Conservation (phyloP, 2,888 invertebrate genomes). For the Apoderus coryli region DNA sequence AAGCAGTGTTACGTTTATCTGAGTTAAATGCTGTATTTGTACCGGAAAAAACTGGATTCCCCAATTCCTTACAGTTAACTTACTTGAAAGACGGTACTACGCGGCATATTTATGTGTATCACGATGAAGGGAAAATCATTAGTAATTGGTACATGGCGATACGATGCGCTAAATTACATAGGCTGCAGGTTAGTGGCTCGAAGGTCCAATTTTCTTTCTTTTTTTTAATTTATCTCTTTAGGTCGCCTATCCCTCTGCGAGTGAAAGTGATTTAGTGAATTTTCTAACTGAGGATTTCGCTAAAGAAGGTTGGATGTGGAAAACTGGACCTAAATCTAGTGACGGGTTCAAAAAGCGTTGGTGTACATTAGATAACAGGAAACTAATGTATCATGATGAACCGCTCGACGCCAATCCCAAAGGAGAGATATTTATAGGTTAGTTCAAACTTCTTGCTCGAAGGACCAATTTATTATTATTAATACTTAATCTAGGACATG, state of each 20-base stretch:
- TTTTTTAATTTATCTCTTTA: conserved; percentile 5
- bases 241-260: conserved; percentile 64
- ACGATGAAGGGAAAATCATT: conserved; percentile 72
- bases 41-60: conserved; percentile 61
- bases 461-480: no score
- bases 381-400: conserved; percentile 86
- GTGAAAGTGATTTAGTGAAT: conserved; percentile 53
- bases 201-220: neutral
- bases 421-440: conserved; percentile 78
- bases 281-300: conserved; percentile 70
- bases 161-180: conserved; percentile 68
- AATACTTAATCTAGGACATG: conserved; percentile 39
- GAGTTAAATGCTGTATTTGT: conserved; percentile 76
- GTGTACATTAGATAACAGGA: conserved; percentile 79
- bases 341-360: conserved; percentile 76
- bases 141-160: conserved; percentile 59
- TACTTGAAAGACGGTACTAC: conserved; percentile 77
- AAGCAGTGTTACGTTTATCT: conserved; percentile 65
- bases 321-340: conserved; percentile 69
- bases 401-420: conserved; percentile 78
- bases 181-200: conserved; percentile 41
- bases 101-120: conserved; percentile 74
- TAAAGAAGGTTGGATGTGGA: conserved; percentile 77
- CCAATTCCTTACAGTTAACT: conserved; percentile 38
- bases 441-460: no score